Percentiles rank a stretch among this genome's conserved stretches.
Evolutionary conservation across 2,888 invertebrate species (phyloP).

Genomic region (Lasioglossum pauxillum): DNA sequence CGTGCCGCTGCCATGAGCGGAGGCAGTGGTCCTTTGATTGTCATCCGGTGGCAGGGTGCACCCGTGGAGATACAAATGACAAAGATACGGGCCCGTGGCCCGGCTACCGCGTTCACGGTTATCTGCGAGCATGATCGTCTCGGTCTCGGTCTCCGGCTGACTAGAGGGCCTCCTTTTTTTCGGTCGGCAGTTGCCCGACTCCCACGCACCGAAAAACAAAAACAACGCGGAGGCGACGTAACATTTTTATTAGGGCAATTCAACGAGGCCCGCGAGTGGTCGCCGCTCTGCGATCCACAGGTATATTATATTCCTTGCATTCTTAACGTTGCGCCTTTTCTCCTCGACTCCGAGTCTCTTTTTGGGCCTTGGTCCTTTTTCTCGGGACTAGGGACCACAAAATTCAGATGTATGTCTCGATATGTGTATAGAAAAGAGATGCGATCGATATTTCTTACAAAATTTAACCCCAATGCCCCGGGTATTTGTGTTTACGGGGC

Average conservation of each 20-base stretch:
- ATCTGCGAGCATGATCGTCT: conserved; percentile 74
- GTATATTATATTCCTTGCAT: conserved; percentile 11
- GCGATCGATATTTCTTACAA: neutral
- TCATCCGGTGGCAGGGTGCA: conserved; percentile 72
- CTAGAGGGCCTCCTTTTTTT: conserved; percentile 51
- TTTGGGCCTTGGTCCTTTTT: neutral
- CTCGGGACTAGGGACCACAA: neutral
- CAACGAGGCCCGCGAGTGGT: conserved; percentile 78
- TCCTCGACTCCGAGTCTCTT: neutral
- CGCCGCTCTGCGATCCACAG: conserved; percentile 35
- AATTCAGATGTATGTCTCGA: neutral
- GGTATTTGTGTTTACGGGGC: neutral
- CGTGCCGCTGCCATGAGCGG: conserved; percentile 2
- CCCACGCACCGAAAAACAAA: conserved; percentile 64
- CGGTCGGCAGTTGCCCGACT: conserved; percentile 55
- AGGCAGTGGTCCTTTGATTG: conserved; percentile 67
- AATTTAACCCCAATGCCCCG: neutral
- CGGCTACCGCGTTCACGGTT: conserved; percentile 79
- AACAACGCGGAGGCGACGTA: conserved; percentile 68
- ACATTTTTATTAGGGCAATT: conserved; percentile 84
- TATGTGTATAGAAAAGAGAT: neutral
- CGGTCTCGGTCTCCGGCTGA: conserved; percentile 28
- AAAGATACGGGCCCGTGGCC: conserved; percentile 71
- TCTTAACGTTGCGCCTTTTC: conserved; percentile 3
- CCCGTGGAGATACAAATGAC: conserved; percentile 80